Evolutionary conservation across 2,797 vertebrate genomes (phyloP), one percentile per base, ranked within the genome.

Genomic region (Luscinia luscinia): DNA sequence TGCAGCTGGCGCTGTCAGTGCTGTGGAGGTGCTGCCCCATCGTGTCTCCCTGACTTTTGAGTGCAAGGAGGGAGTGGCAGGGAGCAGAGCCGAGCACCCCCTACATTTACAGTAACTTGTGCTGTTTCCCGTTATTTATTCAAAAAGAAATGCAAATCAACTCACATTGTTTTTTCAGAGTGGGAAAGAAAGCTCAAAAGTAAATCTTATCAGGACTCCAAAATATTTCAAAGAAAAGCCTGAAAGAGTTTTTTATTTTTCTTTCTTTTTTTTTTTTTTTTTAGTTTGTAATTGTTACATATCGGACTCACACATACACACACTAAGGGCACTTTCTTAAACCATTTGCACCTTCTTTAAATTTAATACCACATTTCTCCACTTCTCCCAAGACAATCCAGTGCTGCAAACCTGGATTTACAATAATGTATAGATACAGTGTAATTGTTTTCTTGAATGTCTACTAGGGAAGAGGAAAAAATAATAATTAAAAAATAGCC

Each of bases 91-190:
- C 0, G 6, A 88, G 40, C 22, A 5, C 2, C 24, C 9, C 23
- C 32, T 77, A 32, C 26, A 8, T 67, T 34, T 48, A 23, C 19
- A 43, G 32, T 27, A 48, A 82, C 57, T 83, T 90, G 88, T 61
- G 19, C 28, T 76, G 55, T 59, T 54, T 80, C 28, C 24, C 34
- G 45, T 52, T 26, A 80, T 72, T 91, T 93, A 67, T 92, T 96
- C 95, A 77, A 87, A 95, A 95, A 89, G 79, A 24, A 91, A 34
- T n/a, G 32, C 28, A 92, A 90, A 89, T 83, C 62, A 74, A 36
- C 51, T 66, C 64, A 77, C 81, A 94, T 87, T 5, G 3, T 86
- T 89, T 90, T 72, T 84, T 66, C 30, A n/a, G 62, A 74, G 74
- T 74, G 20, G 41, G 73, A 91, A 91, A 91, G 62, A 94, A 81